phyloP scores from a whole-genome alignment of 1,140 invertebrate genomes.

The Odontomachus brunneus region DNA sequence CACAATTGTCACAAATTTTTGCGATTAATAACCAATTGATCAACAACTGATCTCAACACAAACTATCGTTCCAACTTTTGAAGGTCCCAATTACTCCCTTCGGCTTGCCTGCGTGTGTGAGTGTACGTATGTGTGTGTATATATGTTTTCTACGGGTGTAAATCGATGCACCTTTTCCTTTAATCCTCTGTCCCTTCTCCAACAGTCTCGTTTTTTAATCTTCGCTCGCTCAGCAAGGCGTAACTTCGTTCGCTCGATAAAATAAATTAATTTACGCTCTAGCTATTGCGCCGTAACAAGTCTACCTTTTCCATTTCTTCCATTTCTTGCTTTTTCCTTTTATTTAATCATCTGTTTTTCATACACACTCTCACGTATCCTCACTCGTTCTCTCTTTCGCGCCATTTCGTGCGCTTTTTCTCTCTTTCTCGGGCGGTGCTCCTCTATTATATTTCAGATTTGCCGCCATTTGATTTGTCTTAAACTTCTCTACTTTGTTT shows the following conservation, averaged over 20 bases:
- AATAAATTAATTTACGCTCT: slow-evolving; percentile 83
- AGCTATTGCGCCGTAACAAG: slow-evolving; percentile 77
- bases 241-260: slow-evolving; percentile 71
- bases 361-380: slow-evolving; percentile 32
- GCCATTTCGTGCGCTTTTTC: slow-evolving; percentile 14
- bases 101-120: slow-evolving; percentile 17
- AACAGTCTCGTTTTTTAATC: slow-evolving; percentile 58
- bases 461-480: slow-evolving; percentile 69
- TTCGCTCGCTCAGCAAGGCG: slow-evolving; percentile 58
- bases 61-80: neutral
- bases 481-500: slow-evolving; percentile 37
- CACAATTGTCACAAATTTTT: too few species aligned
- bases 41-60: slow-evolving; percentile 41
- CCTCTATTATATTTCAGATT: slow-evolving; percentile 49
- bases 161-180: slow-evolving; percentile 40
- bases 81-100: slow-evolving; percentile 53
- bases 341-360: slow-evolving; percentile 6
- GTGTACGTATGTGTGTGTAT: slow-evolving; percentile 23
- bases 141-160: slow-evolving; percentile 16
- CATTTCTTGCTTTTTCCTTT: slow-evolving; percentile 29
- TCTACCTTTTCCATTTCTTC: slow-evolving; percentile 63
- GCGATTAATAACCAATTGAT: too few species aligned
- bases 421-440: slow-evolving; percentile 54
- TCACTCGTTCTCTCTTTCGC: slow-evolving; percentile 33
- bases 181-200: slow-evolving; percentile 36